Conservation (phyloP, 1,140 invertebrate genomes). For the Pristionchus pacificus region DNA sequence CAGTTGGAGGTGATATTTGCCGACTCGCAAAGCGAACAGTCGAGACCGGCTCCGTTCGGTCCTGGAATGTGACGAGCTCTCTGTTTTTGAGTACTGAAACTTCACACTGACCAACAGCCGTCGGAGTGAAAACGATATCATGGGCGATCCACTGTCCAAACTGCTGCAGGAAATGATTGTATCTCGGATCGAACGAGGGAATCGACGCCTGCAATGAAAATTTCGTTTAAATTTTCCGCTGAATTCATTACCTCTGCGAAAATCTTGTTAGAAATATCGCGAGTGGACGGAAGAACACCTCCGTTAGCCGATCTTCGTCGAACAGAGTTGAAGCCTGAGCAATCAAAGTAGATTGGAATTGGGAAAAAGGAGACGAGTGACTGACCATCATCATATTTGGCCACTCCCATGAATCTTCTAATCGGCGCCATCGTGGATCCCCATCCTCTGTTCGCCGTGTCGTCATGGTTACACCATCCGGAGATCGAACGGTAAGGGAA, state of each 20-base stretch:
- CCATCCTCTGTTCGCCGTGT: constrained; percentile 74
- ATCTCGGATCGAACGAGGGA: background rate
- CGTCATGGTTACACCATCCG: constrained; percentile 82
- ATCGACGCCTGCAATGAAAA: background rate
- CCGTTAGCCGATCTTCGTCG: constrained; percentile 16
- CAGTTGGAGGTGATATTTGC: constrained; percentile 18
- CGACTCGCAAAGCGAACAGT: constrained; percentile 25
- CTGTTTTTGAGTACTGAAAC: too few species aligned
- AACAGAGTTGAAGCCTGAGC: constrained; percentile 15
- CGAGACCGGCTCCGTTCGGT: constrained; percentile 15
- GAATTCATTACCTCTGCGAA: constrained; percentile 13
- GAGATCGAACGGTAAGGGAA: constrained; percentile 70
- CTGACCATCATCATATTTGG: constrained; percentile 30
- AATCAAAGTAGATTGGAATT: too few species aligned
- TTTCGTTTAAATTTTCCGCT: too few species aligned
- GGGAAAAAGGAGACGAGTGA: too few species aligned
- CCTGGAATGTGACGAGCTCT: constrained; percentile 1
- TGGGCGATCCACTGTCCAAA: constrained; percentile 33
- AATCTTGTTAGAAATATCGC: constrained; percentile 25
- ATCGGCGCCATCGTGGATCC: constrained; percentile 59
- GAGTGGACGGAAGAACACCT: constrained; percentile 16
- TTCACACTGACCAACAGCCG: constrained; percentile 20
- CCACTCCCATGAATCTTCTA: constrained; percentile 18
- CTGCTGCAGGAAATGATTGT: constrained; percentile 27
- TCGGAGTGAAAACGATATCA: constrained; percentile 30